Evolutionary conservation across 2,113 vertebrate genomes (phyloP).

Genomic region (Leptodactylus fuscus): DNA sequence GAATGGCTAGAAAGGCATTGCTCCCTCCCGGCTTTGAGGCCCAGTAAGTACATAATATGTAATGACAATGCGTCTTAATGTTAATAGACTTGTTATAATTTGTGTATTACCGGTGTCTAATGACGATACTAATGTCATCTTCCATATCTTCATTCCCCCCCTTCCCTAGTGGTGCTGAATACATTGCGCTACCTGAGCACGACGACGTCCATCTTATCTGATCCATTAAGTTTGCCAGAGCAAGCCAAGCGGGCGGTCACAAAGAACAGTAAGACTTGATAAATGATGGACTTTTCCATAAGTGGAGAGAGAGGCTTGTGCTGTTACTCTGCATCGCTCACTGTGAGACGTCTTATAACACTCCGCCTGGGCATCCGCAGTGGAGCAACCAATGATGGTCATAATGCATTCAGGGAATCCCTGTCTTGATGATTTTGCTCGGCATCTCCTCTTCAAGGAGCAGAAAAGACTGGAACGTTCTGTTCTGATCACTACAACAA

Average conservation of each 20-base stretch:
- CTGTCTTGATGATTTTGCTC: background rate
- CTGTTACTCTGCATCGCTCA: conserved; percentile 25
- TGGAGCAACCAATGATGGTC: background rate
- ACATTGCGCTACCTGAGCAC: conserved; percentile 88
- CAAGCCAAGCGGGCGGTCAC: conserved; percentile 82
- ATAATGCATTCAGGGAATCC: conserved; percentile 31
- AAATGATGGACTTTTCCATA: conserved; percentile 64
- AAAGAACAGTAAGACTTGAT: conserved; percentile 65
- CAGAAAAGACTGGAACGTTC: conserved; percentile 5
- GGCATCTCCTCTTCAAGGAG: background rate
- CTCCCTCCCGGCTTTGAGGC: conserved; percentile 87
- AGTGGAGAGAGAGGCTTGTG: conserved; percentile 39
- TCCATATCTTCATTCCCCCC: background rate
- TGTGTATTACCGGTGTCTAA: too few species aligned
- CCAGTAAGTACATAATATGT: conserved; percentile 85
- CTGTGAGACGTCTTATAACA: conserved; percentile 28
- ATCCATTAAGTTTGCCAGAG: conserved; percentile 83
- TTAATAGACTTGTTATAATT: too few species aligned
- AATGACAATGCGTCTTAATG: too few species aligned
- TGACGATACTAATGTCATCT: background rate
- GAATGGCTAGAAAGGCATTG: conserved; percentile 92
- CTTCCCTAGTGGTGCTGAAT: conserved; percentile 82
- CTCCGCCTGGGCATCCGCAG: conserved; percentile 23
- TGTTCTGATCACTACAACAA: background rate
- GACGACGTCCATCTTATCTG: conserved; percentile 86